These are phyloP conservation scores for Rhagium mordax DNA, from an alignment of 2,888 invertebrate species.

Conservation along the genomic window DNA sequence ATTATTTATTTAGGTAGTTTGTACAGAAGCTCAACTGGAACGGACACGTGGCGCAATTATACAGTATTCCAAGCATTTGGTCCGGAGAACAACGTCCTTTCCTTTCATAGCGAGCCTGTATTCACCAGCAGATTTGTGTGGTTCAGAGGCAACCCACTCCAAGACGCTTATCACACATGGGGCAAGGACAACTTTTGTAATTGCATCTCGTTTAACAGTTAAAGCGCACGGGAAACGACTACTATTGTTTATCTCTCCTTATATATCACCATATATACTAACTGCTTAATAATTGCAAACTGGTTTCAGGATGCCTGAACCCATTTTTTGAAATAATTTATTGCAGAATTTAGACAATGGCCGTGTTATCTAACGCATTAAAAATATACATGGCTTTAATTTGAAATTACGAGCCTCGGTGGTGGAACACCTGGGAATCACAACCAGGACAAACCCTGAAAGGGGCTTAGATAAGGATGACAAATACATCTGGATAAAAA, in stretches of 20 bases:
- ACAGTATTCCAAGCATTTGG: background rate
- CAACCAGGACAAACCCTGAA: background rate
- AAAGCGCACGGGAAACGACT: constrained; percentile 57
- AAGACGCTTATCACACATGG: constrained; percentile 58
- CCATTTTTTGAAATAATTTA: constrained; percentile 19
- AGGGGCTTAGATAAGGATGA: background rate
- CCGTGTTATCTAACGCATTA: constrained; percentile 2
- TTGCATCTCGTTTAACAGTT: constrained; percentile 60
- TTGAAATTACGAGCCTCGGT: background rate
- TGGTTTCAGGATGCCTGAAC: background rate
- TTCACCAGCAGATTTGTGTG: constrained; percentile 52
- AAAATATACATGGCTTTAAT: background rate
- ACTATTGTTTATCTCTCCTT: constrained; percentile 60
- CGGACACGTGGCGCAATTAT: background rate
- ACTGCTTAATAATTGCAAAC: constrained; percentile 59
- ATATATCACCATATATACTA: constrained; percentile 56
- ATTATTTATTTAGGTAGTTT: too few relatives aligned
- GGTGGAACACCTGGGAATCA: background rate
- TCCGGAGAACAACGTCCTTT: background rate
- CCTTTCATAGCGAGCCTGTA: background rate
- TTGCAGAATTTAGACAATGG: background rate
- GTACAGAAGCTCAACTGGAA: background rate
- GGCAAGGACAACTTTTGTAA: constrained; percentile 60
- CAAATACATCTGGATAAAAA: background rate
- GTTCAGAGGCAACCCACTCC: constrained; percentile 53